A percentile compares a stretch with the other conserved stretches of the same genome.
phyloP scores from a whole-genome alignment of 2,888 invertebrate species.

The Anodontia alba region DNA sequence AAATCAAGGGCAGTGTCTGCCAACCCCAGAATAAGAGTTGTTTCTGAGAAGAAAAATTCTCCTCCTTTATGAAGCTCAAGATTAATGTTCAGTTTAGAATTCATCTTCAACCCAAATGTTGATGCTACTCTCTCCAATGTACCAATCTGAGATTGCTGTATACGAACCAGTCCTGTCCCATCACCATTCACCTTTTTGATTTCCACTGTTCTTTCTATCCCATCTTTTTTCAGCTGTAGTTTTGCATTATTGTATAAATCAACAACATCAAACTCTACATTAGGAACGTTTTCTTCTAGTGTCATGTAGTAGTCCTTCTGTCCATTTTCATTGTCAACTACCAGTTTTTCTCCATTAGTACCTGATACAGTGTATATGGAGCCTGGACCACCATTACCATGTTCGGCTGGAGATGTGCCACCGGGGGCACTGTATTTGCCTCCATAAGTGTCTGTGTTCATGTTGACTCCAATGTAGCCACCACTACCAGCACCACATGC shows the following conservation, averaged over 20 bases:
- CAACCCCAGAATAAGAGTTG: slow-evolving; percentile 70
- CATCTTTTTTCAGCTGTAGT: slow-evolving; percentile 68
- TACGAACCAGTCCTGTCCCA: slow-evolving; percentile 72
- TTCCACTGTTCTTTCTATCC: slow-evolving; percentile 57
- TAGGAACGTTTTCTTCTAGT: slow-evolving; percentile 57
- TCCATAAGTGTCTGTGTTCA: slow-evolving; percentile 56
- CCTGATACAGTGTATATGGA: slow-evolving; percentile 66
- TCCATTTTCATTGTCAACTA: slow-evolving; percentile 71
- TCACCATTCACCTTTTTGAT: slow-evolving; percentile 73
- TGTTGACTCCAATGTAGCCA: slow-evolving; percentile 70
- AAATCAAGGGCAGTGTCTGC: slow-evolving; percentile 71
- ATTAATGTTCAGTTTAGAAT: slow-evolving; percentile 73
- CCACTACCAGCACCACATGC: slow-evolving; percentile 74
- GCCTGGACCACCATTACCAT: slow-evolving; percentile 74
- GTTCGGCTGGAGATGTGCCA: slow-evolving; percentile 59
- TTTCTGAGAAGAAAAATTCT: slow-evolving; percentile 74
- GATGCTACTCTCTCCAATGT: slow-evolving; percentile 63
- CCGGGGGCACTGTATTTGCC: slow-evolving; percentile 67
- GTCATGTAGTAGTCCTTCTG: slow-evolving; percentile 72
- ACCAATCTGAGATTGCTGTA: slow-evolving; percentile 69
- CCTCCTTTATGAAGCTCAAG: slow-evolving; percentile 76
- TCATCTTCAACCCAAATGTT: slow-evolving; percentile 46
- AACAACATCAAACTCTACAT: slow-evolving; percentile 65
- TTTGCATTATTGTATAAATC: slow-evolving; percentile 73
- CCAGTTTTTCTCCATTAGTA: slow-evolving; percentile 62